phyloP scores from a whole-genome alignment of 2,797 vertebrate genomes.

The Premnoplex brunnescens region DNA sequence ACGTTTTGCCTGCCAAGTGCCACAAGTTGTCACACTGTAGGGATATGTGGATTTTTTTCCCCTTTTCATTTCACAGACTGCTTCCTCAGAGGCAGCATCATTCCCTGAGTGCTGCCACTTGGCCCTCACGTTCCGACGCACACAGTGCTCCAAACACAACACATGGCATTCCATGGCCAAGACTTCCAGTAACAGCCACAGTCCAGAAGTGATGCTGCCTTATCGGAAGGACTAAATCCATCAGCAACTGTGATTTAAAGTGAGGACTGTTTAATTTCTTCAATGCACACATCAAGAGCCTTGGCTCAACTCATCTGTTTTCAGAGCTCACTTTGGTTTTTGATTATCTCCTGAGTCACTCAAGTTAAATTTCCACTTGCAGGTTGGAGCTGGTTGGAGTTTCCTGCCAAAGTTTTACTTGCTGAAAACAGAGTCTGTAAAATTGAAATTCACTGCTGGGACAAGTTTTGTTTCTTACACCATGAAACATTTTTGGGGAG shows the following conservation, averaged over 20 bases:
- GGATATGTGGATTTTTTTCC: not conserved
- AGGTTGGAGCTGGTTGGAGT: not conserved
- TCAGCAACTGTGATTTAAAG: not conserved
- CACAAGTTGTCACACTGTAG: not conserved
- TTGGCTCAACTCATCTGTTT: not conserved
- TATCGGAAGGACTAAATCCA: not conserved
- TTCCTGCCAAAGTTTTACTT: not conserved
- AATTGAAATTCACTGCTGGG: not conserved
- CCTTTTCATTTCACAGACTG: not conserved
- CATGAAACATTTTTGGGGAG: accelerated
- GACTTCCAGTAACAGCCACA: not conserved
- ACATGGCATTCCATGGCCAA: accelerated
- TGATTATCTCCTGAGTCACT: not conserved
- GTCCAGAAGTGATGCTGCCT: not conserved
- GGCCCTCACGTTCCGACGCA: not conserved
- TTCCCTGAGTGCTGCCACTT: not conserved
- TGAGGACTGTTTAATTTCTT: not conserved
- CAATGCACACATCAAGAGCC: not conserved
- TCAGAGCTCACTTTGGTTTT: not conserved
- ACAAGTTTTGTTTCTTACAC: not conserved
- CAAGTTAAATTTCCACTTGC: not conserved
- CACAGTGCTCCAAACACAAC: accelerated
- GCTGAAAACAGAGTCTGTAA: not conserved
- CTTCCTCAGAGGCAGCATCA: not conserved
- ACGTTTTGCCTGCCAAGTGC: not conserved